Base-by-base conservation (phyloP, 1,140 invertebrate species). In the Lasioglossum baleicum region DNA sequence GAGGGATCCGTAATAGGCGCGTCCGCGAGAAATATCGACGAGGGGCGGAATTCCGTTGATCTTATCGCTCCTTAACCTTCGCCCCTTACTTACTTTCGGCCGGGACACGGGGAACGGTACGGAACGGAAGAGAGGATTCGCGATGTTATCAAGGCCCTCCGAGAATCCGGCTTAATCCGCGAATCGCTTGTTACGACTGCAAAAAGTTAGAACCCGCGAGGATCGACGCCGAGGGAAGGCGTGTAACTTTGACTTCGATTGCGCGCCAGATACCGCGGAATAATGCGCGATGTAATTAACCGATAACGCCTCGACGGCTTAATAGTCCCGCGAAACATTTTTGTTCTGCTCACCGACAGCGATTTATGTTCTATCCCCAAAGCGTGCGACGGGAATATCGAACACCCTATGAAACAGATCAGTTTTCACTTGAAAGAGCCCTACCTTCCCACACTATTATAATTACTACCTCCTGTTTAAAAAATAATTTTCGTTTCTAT, bases 11-110 rank as follows among this genome's bases (percentile, higher is more conserved):
- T 73, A 73, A 74, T 80, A 74, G 77, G 77, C 77, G 77, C 61
- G 70, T 74, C 70, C 77, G 22, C 42, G 77, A 74, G 71, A 80
- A 75, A 80, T 80, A 80, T 80, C 77, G 77, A 74, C 77, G 71
- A 80, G 48, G 77, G 71, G 77, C 31, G 64, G 71, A 80, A 80
- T 80, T 80, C 77, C 71, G 71, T 26, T 58, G 77, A 80, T 74
- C 63, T 60, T 80, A 80, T 80, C 77, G 42, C 22, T 66, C 63
- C 77, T 80, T 80, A 80, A 80, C 77, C 77, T 80, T 67, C 60
- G 63, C 35, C 17, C 26, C 61, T 15, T 63, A 53, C 17, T 67
- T 56, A 79, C 51, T 79, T 79, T 73, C 70, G 69, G 31, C 44
- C 22, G 8, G 26, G 53, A 2, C 22, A 22, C 17, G 17, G 44